Base-by-base conservation (phyloP, 2,888 invertebrate species). In the Lepidonotus clava region DNA sequence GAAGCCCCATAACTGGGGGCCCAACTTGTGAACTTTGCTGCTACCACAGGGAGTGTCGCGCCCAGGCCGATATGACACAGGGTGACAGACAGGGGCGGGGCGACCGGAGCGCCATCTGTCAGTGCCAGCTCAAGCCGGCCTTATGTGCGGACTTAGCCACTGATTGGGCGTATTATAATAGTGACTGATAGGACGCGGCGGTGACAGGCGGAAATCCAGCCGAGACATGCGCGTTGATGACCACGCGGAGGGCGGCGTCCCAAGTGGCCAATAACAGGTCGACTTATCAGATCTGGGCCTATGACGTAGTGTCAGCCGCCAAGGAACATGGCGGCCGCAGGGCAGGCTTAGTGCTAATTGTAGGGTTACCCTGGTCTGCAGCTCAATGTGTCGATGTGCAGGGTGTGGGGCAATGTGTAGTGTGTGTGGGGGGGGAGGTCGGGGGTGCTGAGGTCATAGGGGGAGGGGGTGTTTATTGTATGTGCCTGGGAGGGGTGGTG, bases 61-160 rank as follows among this genome's bases (percentile, higher is more conserved):
- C 11, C 1, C 24, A 28, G 61, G 71, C n/a, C 38, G 14, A 71
- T 71, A 71, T 71, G 71, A 71, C 71, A 71, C 21, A 38, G 71
- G 11, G 34, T 71, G 71, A 71, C 71, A 71, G 18, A 5, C n/a
- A n/a, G n/a, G n/a, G n/a, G n/a, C n/a, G n/a, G n/a, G n/a, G 18
- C 36, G 38, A 4, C 71, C 36, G 14, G 18, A 38, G 36, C 38
- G 36, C 28, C 71, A 71, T 71, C 71, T 71, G 71, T 71, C 71
- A 71, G 71, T 41, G 80, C 80, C 80, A 46, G 80, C 41, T 80
- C 80, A 51, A 34, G n/a, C 80, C 46, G n/a, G 46, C 41, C 46
- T 80, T 80, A 80, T 80, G 80, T 80, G n/a, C 21, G 80, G 80
- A 41, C 41, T 80, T 80, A 80, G 80, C 80, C 80, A 14, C 80